Percentiles rank a stretch among this genome's conserved stretches.
phyloP scores from a whole-genome alignment of 2,888 invertebrate species.

The Acleris cristana region DNA sequence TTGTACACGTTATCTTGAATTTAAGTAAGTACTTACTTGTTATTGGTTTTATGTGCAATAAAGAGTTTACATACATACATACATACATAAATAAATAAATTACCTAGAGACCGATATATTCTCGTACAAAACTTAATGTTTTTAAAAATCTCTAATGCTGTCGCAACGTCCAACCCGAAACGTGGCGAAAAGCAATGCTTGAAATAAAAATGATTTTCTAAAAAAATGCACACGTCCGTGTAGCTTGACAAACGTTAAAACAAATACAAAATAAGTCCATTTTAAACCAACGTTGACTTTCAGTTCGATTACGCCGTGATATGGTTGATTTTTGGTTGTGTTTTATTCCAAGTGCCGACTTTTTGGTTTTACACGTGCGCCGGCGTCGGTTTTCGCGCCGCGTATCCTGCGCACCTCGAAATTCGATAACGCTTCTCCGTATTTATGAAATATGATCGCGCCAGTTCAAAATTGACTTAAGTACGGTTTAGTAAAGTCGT shows the following conservation, averaged over 20 bases:
- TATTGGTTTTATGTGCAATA: too few relatives aligned
- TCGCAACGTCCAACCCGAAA: too few relatives aligned
- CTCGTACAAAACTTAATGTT: too few relatives aligned
- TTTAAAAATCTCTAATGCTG: too few relatives aligned
- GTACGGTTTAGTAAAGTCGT: neutral
- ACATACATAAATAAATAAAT: too few relatives aligned
- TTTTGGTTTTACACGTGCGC: conserved; percentile 5
- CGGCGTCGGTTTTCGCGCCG: conserved; percentile 28
- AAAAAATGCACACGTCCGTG: neutral
- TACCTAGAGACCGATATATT: too few relatives aligned
- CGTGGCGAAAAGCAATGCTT: too few relatives aligned
- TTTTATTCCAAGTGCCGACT: neutral
- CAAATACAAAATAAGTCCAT: neutral
- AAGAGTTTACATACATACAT: too few relatives aligned
- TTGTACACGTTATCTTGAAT: too few relatives aligned
- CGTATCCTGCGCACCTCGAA: conserved; percentile 25
- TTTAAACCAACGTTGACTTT: neutral
- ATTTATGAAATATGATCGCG: conserved; percentile 30
- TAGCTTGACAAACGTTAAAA: neutral
- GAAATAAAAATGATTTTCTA: neutral
- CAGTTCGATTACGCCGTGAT: neutral
- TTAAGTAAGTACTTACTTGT: too few relatives aligned
- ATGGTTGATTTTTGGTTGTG: neutral
- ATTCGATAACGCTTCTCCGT: conserved; percentile 30
- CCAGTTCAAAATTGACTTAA: neutral